Evolutionary conservation across 2,888 invertebrate genomes (phyloP), one percentile per base, ranked within the genome.

Genomic region (Polydrusus pterygomalis): DNA sequence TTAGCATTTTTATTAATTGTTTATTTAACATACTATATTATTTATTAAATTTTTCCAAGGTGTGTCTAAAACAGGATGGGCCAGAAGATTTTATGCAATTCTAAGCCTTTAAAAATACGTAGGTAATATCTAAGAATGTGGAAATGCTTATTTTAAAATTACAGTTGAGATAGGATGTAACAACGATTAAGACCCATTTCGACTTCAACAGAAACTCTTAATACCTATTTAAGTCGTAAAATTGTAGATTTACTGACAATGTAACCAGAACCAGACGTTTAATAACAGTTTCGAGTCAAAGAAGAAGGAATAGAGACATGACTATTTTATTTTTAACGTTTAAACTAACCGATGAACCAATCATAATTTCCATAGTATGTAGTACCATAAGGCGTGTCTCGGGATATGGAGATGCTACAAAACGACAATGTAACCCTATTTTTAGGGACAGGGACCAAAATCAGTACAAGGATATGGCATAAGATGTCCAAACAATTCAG

Each of bases 71-170:
- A 30, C 5, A 25, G 25, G 25, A 5, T 25, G 25, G 25, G 25
- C 25, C 25, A 5, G 5, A 34, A 10, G 8, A 34, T 7, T 34
- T 34, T 6, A n/a, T n/a, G 10, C 40, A n/a, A 3, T 45, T 15
- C 38, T 56, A 60, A 38, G 58, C 58, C 58, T 18, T 15, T 58
- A 38, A 25, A 20, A 45, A 5, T 64, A 13, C 25, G n/a, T n/a
- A n/a, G n/a, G n/a, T n/a, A 20, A 15, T 30, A 20, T 20, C 45
- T 15, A 11, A 2, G 20, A 47, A 45, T 62, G 40, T 20, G 20
- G 25, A 47, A 30, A 25, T 45, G 47, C 64, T 64, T 45, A 47
- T 64, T 45, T 47, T 25, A 45, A 64, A 64, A 64, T 64, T 45
- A 47, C 25, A 64, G 25, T 45, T 47, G n/a, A 25, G 47, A 30